Base-by-base conservation (phyloP, 2,888 invertebrate species). In the Drosophila mimica region DNA sequence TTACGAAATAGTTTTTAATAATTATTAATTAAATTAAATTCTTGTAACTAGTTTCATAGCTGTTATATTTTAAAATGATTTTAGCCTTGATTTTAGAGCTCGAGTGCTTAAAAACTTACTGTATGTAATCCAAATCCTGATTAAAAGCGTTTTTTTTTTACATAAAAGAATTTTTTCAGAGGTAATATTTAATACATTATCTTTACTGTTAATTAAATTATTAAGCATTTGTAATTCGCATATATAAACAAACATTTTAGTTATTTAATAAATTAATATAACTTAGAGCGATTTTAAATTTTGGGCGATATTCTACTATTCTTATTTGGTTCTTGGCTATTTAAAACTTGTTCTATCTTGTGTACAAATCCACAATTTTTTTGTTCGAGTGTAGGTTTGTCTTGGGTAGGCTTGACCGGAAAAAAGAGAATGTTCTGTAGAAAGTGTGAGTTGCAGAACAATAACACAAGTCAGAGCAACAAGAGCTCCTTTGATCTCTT, bases 401-500 rank as follows among this genome's bases (percentile, higher is more conserved):
- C 4, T 25, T 7, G 46, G 20, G 20, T 25, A 20, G 46, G 46
- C 20, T 67, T 59, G 68, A 56, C 64, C 57, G 40, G 34, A 20
- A 54, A 46, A 56, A 40, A 30, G 40, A 57, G 30, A 17, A 49
- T 40, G 64, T 49, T 38, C 36, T 51, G 65, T 49, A 57, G 74
- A 79, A 82, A 84, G 88, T 85, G 86, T 78, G 70, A 88, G 87
- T 38, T 17, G 34, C 34, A 40, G 60, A 69, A 59, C 38, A 69
- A 72, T 36, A 68, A 53, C 40, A 70, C 36, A 33, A 20, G 54
- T 57, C 64, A 75, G 52, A 67, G 58, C 31, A 80, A 46, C 33
- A 69, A 34, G 43, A 57, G 43, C 48, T 48, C 40, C 70, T 86
- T 84, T 87, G 88, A 89, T 79, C 77, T 79, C 82, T 83, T 77